Percentiles rank a stretch among this genome's conserved stretches.
These are phyloP conservation scores for Podotricha telesiphe DNA, from an alignment of 2,888 invertebrate species.

Conservation along the genomic window DNA sequence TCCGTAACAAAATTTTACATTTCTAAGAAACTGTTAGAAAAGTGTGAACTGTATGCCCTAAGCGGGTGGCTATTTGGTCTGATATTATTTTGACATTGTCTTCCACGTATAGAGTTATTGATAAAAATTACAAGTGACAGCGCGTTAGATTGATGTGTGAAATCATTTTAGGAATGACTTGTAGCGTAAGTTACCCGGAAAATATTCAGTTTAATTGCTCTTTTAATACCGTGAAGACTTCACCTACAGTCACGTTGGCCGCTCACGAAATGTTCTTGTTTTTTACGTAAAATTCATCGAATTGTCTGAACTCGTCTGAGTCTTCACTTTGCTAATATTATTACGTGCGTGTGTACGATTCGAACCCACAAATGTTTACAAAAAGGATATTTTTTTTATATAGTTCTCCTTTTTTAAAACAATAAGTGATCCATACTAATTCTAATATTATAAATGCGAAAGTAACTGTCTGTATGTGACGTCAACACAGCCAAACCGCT, in stretches of 20 bases:
- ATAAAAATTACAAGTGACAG: constrained; percentile 7
- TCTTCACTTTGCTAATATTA: too few species aligned
- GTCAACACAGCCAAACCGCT: too few species aligned
- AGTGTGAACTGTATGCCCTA: constrained; percentile 48
- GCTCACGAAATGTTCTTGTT: neutral
- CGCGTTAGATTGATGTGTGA: constrained; percentile 15
- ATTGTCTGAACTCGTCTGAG: too few species aligned
- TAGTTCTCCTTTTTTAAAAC: too few species aligned
- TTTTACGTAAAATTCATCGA: neutral
- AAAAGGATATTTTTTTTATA: too few species aligned
- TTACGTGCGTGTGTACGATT: too few species aligned
- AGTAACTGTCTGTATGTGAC: too few species aligned
- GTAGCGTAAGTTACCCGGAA: neutral
- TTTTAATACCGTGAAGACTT: neutral
- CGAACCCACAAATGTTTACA: too few species aligned
- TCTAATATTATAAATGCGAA: too few species aligned
- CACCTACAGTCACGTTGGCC: neutral
- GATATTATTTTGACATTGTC: constrained; percentile 35
- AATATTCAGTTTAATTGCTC: neutral
- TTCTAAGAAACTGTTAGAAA: constrained; percentile 48
- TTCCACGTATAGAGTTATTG: constrained; percentile 17
- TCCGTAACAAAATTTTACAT: constrained; percentile 51
- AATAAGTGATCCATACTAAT: too few species aligned
- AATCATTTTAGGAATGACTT: constrained; percentile 8
- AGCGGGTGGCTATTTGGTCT: constrained; percentile 33